Percentiles rank a stretch among this genome's conserved stretches.
These are phyloP conservation scores for Lytechinus pictus DNA, from an alignment of 35 echinoderm and acorn worm species.

Conservation along the genomic window DNA sequence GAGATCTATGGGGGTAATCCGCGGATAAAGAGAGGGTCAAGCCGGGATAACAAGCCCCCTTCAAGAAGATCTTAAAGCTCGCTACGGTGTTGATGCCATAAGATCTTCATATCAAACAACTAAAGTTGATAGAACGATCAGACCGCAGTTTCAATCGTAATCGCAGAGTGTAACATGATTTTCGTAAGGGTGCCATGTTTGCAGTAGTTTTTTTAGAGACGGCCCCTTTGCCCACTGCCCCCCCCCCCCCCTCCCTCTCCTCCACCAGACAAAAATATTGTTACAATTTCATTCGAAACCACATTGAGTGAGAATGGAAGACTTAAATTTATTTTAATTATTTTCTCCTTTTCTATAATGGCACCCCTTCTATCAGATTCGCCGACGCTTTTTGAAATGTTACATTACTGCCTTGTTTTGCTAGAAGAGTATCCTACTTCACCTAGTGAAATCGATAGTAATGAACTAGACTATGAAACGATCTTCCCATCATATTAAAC, in stretches of 20 bases:
- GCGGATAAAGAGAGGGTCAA: constrained; percentile 18
- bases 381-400: too few relatives aligned
- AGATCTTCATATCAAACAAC: constrained; percentile 21
- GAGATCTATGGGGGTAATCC: constrained; percentile 22
- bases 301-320: too few relatives aligned
- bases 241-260: too few relatives aligned
- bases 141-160: background rate
- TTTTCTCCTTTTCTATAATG: too few relatives aligned
- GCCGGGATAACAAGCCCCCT: constrained; percentile 36
- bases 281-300: too few relatives aligned
- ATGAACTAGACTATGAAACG: too few relatives aligned
- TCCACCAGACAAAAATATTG: background rate
- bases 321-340: too few relatives aligned
- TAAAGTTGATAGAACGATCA: background rate
- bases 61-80: background rate
- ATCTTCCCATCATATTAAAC: too few relatives aligned
- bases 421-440: too few relatives aligned
- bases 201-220: background rate
- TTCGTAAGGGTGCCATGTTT: background rate
- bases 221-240: background rate
- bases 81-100: constrained; percentile 34
- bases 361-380: too few relatives aligned
- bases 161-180: background rate
- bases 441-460: too few relatives aligned
- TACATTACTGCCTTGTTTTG: too few relatives aligned